Evolutionary conservation across 2,888 invertebrate genomes (phyloP).

Genomic region (Belgica antarctica): DNA sequence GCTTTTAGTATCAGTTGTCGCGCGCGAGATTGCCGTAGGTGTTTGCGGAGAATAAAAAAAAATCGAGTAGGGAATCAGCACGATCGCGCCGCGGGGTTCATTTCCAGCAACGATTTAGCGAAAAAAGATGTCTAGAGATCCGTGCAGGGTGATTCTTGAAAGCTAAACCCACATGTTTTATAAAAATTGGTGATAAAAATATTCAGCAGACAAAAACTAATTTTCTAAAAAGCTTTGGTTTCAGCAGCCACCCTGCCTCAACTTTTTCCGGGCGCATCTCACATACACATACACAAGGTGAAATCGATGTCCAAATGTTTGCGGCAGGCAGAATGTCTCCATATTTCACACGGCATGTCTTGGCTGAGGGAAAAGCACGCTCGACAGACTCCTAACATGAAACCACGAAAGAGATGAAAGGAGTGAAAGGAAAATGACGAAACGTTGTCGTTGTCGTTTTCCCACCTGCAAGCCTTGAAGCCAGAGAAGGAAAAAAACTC

Average conservation of each 20-base stretch:
- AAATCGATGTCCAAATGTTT: constrained; percentile 12
- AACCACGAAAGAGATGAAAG: no score
- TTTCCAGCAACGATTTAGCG: neutral
- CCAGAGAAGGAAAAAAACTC: no score
- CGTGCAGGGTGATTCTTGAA: no score
- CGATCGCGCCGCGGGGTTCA: constrained; percentile 25
- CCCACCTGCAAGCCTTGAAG: neutral
- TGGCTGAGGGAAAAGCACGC: no score
- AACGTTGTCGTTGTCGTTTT: neutral
- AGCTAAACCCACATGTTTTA: no score
- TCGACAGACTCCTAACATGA: neutral
- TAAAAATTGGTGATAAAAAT: no score
- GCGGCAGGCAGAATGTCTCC: neutral
- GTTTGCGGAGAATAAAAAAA: neutral
- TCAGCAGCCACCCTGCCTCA: no score
- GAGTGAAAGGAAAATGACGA: neutral
- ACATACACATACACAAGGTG: constrained; percentile 1
- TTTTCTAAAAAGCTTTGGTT: no score
- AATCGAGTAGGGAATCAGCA: constrained; percentile 32
- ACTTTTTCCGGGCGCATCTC: neutral
- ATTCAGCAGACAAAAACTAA: no score
- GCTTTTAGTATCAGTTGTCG: constrained; percentile 2
- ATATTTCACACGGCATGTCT: constrained; percentile 3
- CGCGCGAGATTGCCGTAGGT: neutral
- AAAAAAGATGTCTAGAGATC: neutral